Conservation (phyloP, 2,113 vertebrate genomes). For the Circaetus gallicus region DNA sequence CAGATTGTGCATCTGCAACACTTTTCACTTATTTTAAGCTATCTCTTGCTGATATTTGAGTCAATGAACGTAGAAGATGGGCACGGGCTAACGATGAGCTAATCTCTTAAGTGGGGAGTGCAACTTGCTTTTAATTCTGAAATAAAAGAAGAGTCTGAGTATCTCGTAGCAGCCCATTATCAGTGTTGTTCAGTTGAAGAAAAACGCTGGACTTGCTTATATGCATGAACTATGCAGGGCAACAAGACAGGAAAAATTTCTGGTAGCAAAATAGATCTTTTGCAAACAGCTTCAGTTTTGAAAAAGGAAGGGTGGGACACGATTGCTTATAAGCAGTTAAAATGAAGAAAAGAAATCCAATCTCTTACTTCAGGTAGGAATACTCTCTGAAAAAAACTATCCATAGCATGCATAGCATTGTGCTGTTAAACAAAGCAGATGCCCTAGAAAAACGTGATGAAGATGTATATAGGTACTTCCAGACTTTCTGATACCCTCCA, state of each 20-base stretch:
- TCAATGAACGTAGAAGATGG: not conserved
- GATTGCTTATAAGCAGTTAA: not conserved
- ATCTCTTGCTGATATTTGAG: conserved; percentile 29
- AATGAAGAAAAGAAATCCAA: not conserved
- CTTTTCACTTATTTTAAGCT: conserved; percentile 24
- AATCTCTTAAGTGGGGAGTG: not conserved
- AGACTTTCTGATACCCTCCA: not conserved
- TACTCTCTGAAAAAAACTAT: not conserved
- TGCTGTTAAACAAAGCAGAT: not conserved
- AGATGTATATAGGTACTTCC: not conserved
- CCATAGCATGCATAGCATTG: not conserved
- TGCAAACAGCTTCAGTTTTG: not conserved
- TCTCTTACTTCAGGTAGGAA: not conserved
- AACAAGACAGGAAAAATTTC: not conserved
- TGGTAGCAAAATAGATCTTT: not conserved
- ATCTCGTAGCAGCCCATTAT: conserved; percentile 26
- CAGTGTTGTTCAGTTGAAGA: conserved; percentile 14
- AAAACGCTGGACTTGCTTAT: conserved; percentile 4
- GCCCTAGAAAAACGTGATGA: not conserved
- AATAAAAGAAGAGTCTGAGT: conserved; percentile 22
- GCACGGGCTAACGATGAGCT: not conserved
- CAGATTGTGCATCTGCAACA: not conserved
- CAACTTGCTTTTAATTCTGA: conserved; percentile 26
- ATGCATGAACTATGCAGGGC: not conserved
- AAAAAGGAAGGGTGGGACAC: not conserved